These are phyloP conservation scores for Stigmatopora nigra DNA, from an alignment of 2,113 vertebrate species.

Conservation along the genomic window DNA sequence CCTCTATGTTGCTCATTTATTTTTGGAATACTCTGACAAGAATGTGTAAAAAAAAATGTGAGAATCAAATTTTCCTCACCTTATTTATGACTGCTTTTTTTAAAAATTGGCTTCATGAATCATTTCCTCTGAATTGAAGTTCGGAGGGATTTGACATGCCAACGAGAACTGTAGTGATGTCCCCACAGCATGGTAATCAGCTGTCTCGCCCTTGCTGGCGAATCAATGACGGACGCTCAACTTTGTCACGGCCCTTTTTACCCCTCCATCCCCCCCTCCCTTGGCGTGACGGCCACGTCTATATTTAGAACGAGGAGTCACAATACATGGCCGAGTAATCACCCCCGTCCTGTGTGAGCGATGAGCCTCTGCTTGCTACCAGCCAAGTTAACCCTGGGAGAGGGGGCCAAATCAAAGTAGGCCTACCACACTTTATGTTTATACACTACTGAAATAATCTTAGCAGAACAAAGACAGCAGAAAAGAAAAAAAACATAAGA, in stretches of 20 bases:
- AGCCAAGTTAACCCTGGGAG: constrained; percentile 28
- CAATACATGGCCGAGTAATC: constrained; percentile 59
- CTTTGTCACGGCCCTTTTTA: constrained; percentile 22
- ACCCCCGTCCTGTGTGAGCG: constrained; percentile 63
- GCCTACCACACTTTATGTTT: neutral
- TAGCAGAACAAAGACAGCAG: too few relatives aligned
- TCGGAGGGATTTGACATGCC: neutral
- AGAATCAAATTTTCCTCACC: neutral
- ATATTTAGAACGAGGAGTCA: constrained; percentile 58
- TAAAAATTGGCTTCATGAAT: neutral
- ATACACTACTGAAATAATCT: too few relatives aligned
- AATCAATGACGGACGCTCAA: constrained; percentile 44
- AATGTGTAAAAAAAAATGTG: neutral
- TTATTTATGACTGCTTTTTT: neutral
- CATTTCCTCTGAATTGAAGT: neutral
- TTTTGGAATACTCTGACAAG: too few relatives aligned
- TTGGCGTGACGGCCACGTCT: constrained; percentile 28
- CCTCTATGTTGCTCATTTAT: too few relatives aligned
- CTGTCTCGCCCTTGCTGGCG: constrained; percentile 19
- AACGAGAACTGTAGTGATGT: neutral
- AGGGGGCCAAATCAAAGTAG: constrained; percentile 13
- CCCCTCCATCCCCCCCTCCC: constrained; percentile 22
- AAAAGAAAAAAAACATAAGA: too few relatives aligned
- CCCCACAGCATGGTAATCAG: constrained; percentile 18
- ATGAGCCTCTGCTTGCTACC: constrained; percentile 47